Percentiles rank a stretch among this genome's conserved stretches.
These are phyloP conservation scores for Brienomyrus longianalis DNA, from an alignment of 2,113 vertebrate genomes.

Conservation along the genomic window DNA sequence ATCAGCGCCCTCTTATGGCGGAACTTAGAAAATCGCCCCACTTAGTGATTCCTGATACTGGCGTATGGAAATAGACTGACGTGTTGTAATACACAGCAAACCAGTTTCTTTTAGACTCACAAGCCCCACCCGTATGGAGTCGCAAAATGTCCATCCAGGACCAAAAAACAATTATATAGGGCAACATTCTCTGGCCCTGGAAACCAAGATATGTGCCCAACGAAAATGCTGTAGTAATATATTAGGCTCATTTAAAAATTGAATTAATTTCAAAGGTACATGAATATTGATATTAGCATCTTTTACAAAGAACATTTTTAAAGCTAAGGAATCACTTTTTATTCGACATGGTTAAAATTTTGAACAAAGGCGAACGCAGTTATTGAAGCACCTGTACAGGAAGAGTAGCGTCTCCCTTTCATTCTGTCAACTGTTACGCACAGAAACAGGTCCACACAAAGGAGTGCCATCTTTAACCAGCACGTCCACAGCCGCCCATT, in stretches of 20 bases:
- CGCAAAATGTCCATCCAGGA: conserved; percentile 27
- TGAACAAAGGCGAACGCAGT: neutral
- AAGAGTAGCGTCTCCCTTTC: neutral
- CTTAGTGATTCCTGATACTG: neutral
- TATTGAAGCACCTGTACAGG: neutral
- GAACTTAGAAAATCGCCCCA: neutral
- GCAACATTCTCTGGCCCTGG: neutral
- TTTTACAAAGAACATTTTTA: neutral
- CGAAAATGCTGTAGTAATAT: neutral
- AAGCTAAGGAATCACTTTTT: neutral
- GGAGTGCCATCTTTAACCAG: neutral
- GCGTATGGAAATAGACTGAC: neutral
- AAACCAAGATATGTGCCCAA: neutral
- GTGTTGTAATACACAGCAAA: conserved; percentile 25
- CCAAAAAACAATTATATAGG: neutral
- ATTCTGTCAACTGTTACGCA: neutral
- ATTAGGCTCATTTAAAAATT: neutral
- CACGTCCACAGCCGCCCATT: neutral
- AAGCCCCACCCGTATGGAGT: conserved; percentile 53
- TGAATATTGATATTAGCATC: neutral
- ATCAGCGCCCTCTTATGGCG: conserved; percentile 27
- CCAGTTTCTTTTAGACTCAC: conserved; percentile 11
- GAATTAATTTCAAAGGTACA: neutral
- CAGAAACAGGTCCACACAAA: neutral
- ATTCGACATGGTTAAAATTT: neutral